phyloP scores from a whole-genome alignment of 2,797 vertebrate species.

The Hoplostethus mediterraneus region DNA sequence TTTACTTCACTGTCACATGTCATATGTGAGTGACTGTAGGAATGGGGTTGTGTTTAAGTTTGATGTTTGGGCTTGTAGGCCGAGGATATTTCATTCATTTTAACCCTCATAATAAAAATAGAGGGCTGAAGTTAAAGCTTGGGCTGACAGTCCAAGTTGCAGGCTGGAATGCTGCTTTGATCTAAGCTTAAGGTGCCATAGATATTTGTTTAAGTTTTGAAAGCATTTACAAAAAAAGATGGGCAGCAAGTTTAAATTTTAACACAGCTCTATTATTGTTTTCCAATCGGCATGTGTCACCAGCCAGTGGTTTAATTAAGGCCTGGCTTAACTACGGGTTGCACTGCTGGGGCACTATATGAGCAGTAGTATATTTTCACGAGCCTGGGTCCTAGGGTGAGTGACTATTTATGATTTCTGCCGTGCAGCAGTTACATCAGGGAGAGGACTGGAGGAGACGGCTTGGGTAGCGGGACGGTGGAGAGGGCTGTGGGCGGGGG shows the following conservation, averaged over 20 bases:
- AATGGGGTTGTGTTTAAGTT: background rate
- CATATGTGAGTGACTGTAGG: conserved; percentile 22
- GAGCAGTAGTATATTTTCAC: conserved; percentile 50
- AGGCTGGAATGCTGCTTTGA: background rate
- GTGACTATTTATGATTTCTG: conserved; percentile 39
- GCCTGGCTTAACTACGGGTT: conserved; percentile 18
- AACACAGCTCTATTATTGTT: conserved; percentile 34
- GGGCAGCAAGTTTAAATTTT: conserved; percentile 1
- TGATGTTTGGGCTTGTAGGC: background rate
- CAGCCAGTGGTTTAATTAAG: background rate
- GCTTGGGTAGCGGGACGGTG: background rate
- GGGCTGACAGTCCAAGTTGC: background rate
- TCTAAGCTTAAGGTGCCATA: background rate
- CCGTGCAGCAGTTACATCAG: conserved; percentile 31
- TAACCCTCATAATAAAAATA: background rate
- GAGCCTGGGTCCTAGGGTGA: conserved; percentile 25
- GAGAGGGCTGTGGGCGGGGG: too few species aligned
- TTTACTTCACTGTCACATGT: conserved; percentile 19
- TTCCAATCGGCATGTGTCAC: conserved; percentile 27
- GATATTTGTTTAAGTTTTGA: background rate
- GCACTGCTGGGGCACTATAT: conserved; percentile 19
- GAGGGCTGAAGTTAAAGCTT: background rate
- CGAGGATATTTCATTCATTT: background rate
- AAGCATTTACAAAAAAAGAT: too few species aligned
- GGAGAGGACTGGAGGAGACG: conserved; percentile 1